Base-by-base conservation (phyloP, 2,113 vertebrate genomes). In the Solea solea region DNA sequence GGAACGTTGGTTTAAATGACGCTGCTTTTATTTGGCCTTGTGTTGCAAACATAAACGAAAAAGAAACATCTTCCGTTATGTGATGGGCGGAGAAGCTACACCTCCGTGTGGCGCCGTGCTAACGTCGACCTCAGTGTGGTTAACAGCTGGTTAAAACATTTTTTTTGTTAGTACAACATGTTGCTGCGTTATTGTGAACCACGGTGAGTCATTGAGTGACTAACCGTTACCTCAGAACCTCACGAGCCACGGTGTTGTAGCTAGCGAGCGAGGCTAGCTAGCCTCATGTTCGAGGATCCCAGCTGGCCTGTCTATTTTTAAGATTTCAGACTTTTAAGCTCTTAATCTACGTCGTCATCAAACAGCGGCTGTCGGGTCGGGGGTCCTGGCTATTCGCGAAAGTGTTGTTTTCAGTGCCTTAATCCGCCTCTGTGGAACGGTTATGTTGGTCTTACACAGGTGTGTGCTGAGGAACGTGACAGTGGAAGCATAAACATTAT, bases 261-360 rank as follows among this genome's bases (percentile, higher is more conserved):
- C 45, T 48, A 48, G 14, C 11, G 11, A 48, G 81, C 82, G 70
- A 81, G 81, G 81, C 82, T 72, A 81, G 81, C 71, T 58, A 39
- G 63, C 50, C 21, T 54, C 67, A 68, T 45, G 51, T 60, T 49
- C 11, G 64, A 77, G 85, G 83, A 86, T 85, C 80, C 76, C 74
- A 69, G 83, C 63, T 69, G 78, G 76, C 56, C 34, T 45, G 25
- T 89, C 83, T 90, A 89, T 90, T 86, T 90, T 85, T 88, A 83
- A 84, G 41, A 54, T 46, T 34, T 15, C 57, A 25, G 71, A 41
- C 74, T 59, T 62, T 27, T 87, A 90, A 90, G 79, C 88, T 67
- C 42, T 65, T 87, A 84, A 90, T 25, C 81, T 74, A 57, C 55
- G 14, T n/a, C 21, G 21, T 21, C 21, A 21, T 21, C 51, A 44